Base-by-base conservation (phyloP, 23 tunicate species). In the Clavelina lepadiformis region DNA sequence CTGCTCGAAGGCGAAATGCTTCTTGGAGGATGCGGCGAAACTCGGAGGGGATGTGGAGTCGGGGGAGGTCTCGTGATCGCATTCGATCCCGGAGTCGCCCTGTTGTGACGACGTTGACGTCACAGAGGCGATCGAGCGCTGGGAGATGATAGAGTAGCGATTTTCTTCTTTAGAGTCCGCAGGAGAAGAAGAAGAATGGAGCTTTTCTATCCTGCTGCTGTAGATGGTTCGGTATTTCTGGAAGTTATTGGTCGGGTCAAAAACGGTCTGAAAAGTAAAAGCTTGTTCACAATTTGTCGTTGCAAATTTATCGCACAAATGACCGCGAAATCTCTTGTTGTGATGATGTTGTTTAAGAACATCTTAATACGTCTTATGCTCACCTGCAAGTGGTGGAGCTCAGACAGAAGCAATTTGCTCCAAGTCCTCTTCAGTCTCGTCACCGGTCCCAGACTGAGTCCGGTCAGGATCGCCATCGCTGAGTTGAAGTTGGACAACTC, bases 401-500 rank as follows among this genome's bases (percentile, higher is more conserved):
- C 89, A 0, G 81, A 60, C 2, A 81, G 46, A 25, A 64, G 65
- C 33, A 89, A 47, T 66, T 89, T 89, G 35, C 41, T 81, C 97
- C 97, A 89, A 4, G 89, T 89, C 31, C 74, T 68, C 55, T 71
- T 89, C 63, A 89, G 51, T 47, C 97, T 63, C 32, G 85, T 69
- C 7, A 89, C 97, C 20, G 97, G 76, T n/a, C 91, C 97, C 49
- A 81, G 52, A 50, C 86, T 81, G 6, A 89, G 72, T 19, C 97
- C 97, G 31, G 97, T 73, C 51, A 81, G 33, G 24, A 89, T 89
- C 18, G 97, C 97, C 97, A 89, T 81, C 28, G 97, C 69, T 2
- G 97, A 81, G 51, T 89, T 89, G 71, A 89, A 89, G 65, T 89
- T 89, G 41, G 97, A 89, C 61, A 89, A 32, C 44, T 89, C 79